Conservation (phyloP, 2,888 invertebrate species). For the Drosophila prolongata region DNA sequence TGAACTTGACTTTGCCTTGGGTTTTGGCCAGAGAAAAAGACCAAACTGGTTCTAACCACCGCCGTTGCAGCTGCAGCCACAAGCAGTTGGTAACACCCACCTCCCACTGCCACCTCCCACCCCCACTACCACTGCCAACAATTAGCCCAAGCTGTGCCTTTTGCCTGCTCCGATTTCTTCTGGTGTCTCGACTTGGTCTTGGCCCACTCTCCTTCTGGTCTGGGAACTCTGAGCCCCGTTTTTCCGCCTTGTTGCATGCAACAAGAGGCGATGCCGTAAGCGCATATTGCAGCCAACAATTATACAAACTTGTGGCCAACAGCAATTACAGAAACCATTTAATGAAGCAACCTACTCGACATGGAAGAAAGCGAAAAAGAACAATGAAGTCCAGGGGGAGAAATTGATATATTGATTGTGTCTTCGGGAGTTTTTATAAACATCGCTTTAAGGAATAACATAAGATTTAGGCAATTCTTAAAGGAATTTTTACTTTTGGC, state of each 20-base stretch:
- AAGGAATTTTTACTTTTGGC: no score
- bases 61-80: conserved; percentile 5
- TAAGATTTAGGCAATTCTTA: not conserved
- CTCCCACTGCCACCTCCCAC: conserved; percentile 13
- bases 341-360: conserved; percentile 62
- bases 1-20: conserved; percentile 68
- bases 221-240: conserved; percentile 43
- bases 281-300: conserved; percentile 46
- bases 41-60: conserved; percentile 57
- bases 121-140: conserved; percentile 76
- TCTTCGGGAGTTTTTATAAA: not conserved
- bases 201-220: conserved; percentile 2
- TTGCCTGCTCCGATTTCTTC: conserved; percentile 50
- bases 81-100: conserved; percentile 22
- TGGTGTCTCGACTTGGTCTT: conserved; percentile 46
- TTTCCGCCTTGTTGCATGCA: conserved; percentile 59
- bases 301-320: conserved; percentile 50
- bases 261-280: conserved; percentile 45
- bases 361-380: conserved; percentile 14
- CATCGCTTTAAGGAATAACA: not conserved
- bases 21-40: conserved; percentile 29
- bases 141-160: conserved; percentile 77
- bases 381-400: not conserved
- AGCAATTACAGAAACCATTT: conserved; percentile 74
- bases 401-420: conserved; percentile 16